Evolutionary conservation across 2,888 invertebrate genomes (phyloP).

Genomic region (Trissolcus brochymenae): DNA sequence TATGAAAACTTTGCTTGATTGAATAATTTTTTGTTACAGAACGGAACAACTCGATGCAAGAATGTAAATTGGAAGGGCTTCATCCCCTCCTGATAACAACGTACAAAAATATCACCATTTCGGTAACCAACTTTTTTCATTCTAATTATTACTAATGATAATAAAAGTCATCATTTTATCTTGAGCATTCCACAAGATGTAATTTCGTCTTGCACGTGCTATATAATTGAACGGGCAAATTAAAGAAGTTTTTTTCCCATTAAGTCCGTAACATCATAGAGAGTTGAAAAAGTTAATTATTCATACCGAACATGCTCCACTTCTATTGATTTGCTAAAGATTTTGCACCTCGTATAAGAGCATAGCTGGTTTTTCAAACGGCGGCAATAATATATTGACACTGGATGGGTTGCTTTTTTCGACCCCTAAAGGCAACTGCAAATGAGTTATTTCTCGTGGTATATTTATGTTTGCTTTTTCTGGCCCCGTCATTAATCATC

Average conservation of each 20-base stretch:
- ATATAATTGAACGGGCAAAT: too few relatives aligned
- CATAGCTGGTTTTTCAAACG: too few relatives aligned
- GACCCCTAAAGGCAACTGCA: too few relatives aligned
- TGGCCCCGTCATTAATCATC: too few relatives aligned
- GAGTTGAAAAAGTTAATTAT: constrained; percentile 41
- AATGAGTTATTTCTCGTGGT: too few relatives aligned
- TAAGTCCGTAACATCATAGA: too few relatives aligned
- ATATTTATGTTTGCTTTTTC: too few relatives aligned
- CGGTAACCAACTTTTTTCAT: constrained; percentile 66
- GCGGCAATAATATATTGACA: too few relatives aligned
- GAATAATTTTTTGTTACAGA: constrained; percentile 64
- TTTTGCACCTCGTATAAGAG: too few relatives aligned
- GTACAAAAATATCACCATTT: constrained; percentile 76
- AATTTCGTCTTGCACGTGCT: neutral
- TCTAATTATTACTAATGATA: neutral
- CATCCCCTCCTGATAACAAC: constrained; percentile 76
- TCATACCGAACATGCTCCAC: constrained; percentile 15
- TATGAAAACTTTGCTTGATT: too few relatives aligned
- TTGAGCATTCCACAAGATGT: neutral
- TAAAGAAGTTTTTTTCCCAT: too few relatives aligned
- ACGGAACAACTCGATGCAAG: constrained; percentile 69
- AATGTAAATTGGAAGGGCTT: constrained; percentile 75
- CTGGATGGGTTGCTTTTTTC: too few relatives aligned
- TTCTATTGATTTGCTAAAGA: constrained; percentile 2
- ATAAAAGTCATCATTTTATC: neutral